Evolutionary conservation across 2,113 vertebrate species (phyloP).

Genomic region (Megaptera novaeangliae): DNA sequence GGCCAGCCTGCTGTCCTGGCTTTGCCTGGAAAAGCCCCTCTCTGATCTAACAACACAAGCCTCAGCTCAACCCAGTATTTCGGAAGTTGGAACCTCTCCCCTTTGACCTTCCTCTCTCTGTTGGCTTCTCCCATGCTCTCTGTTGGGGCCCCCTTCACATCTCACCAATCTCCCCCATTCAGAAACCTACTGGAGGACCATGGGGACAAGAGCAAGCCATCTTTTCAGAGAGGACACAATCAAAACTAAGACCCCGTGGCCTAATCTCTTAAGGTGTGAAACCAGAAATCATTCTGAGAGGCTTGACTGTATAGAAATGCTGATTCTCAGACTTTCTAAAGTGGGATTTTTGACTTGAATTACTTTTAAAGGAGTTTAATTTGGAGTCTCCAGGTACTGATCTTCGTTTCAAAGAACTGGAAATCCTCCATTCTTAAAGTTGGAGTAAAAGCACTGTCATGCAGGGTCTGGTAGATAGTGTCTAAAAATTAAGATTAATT

Average conservation of each 20-base stretch:
- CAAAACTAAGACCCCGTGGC: neutral
- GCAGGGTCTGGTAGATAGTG: neutral
- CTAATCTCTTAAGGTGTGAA: neutral
- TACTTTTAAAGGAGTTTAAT: conserved; percentile 42
- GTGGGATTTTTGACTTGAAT: conserved; percentile 18
- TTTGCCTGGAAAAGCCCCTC: no score
- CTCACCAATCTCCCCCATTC: neutral
- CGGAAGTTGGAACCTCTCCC: no score
- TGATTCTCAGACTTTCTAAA: conserved; percentile 21
- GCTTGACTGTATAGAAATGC: neutral
- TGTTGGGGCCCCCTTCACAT: no score
- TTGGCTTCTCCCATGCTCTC: no score
- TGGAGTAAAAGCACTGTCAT: neutral
- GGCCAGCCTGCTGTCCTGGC: neutral
- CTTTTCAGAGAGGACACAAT: neutral
- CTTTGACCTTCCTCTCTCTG: no score
- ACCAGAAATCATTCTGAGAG: conserved; percentile 1
- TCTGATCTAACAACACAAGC: no score
- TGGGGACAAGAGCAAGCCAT: neutral
- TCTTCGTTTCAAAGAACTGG: conserved; percentile 40
- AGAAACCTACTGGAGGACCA: neutral
- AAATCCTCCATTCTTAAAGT: neutral
- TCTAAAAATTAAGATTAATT: conserved; percentile 47
- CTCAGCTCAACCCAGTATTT: no score
- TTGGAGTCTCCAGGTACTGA: conserved; percentile 39